phyloP scores from a whole-genome alignment of 2,113 vertebrate genomes.

The Microtus montanus region DNA sequence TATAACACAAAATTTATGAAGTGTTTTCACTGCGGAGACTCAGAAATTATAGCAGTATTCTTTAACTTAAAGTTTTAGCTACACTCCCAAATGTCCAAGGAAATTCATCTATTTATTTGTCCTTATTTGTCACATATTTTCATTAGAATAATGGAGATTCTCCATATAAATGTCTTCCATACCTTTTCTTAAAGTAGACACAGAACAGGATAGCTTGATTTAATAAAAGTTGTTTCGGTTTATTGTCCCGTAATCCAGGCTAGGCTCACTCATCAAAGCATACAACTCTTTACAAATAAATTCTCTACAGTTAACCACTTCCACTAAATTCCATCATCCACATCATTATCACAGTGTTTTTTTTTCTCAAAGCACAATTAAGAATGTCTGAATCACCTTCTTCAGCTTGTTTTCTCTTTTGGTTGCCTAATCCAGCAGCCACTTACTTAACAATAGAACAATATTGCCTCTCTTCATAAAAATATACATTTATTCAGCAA shows the following conservation, averaged over 20 bases:
- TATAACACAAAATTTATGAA: background rate
- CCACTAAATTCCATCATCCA: background rate
- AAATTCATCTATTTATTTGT: background rate
- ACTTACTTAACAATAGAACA: background rate
- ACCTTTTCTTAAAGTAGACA: background rate
- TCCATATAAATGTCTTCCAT: background rate
- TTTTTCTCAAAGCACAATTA: background rate
- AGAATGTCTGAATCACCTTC: too few species aligned
- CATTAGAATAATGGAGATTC: too few species aligned
- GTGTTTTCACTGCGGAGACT: background rate
- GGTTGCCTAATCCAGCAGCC: background rate
- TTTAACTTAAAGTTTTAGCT: background rate
- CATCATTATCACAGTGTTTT: too few species aligned
- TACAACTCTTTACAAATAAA: background rate
- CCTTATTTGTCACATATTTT: background rate
- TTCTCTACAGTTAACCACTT: background rate
- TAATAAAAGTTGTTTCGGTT: background rate
- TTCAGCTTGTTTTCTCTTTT: background rate
- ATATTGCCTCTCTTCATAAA: background rate
- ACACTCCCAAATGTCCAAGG: background rate
- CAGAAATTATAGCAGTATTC: too few species aligned
- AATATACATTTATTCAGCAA: background rate
- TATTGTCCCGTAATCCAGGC: background rate
- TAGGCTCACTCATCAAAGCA: background rate
- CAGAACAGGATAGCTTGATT: background rate